Percentiles rank a stretch among this genome's conserved stretches.
These are phyloP conservation scores for Bergia puertoricense DNA, from an alignment of 92 coral and sea anemone genomes.

Conservation along the genomic window DNA sequence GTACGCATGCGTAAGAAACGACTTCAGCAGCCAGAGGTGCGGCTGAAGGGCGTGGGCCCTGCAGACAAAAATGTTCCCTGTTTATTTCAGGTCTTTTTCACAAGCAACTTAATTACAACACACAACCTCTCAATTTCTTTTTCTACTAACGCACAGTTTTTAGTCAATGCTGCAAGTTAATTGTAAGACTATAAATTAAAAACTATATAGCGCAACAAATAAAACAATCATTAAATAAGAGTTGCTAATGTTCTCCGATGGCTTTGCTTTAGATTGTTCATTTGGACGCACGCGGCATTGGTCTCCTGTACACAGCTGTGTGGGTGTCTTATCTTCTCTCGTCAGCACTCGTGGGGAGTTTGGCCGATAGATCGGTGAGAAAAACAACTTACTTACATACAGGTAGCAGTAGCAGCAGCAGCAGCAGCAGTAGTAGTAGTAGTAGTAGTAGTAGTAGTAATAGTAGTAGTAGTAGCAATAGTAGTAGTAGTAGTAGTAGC, in stretches of 20 bases:
- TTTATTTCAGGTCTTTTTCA: no score
- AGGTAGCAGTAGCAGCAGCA: no score
- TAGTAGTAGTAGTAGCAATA: no score
- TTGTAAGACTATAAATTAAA: neutral
- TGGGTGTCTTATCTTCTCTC: slow-evolving; percentile 33
- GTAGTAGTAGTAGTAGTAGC: no score
- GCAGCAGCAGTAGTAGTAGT: no score
- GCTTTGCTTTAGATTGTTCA: slow-evolving; percentile 27
- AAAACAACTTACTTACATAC: neutral
- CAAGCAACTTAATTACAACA: no score
- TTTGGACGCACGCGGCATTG: slow-evolving; percentile 22
- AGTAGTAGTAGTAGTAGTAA: no score
- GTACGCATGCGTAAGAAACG: no score
- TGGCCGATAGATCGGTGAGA: slow-evolving; percentile 27
- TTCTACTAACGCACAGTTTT: neutral
- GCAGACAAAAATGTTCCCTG: no score
- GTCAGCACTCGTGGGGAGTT: slow-evolving; percentile 26
- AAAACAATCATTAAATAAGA: neutral
- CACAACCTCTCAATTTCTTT: no score
- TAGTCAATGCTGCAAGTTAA: neutral
- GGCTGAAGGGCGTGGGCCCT: no score
- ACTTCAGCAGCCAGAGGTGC: no score
- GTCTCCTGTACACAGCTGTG: slow-evolving; percentile 36
- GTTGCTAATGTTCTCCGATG: neutral
- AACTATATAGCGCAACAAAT: neutral